Evolutionary conservation across 2,113 vertebrate genomes (phyloP).

Genomic region (Campylorhamphus procurvoides): DNA sequence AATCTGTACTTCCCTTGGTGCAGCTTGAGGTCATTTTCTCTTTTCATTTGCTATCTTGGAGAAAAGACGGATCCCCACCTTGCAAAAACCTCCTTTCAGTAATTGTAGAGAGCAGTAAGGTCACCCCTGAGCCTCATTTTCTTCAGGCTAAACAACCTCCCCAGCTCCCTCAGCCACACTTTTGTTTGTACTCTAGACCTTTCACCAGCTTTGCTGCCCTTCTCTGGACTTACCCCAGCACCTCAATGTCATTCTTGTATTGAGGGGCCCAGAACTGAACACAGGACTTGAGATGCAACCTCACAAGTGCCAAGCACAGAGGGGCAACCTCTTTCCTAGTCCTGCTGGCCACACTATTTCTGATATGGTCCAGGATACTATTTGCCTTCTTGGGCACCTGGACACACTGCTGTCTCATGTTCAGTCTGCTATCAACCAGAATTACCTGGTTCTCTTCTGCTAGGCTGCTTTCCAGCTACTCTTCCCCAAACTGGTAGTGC

Average conservation of each 20-base stretch:
- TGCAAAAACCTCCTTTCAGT: neutral
- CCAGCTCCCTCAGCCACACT: neutral
- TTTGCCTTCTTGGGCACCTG: neutral
- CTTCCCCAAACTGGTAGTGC: neutral
- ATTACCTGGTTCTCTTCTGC: neutral
- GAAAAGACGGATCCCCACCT: neutral
- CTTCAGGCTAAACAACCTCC: neutral
- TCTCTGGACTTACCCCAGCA: neutral
- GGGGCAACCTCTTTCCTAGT: neutral
- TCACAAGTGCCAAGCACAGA: neutral
- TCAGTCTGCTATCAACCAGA: rapidly evolving
- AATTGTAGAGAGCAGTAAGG: neutral
- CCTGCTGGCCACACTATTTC: neutral
- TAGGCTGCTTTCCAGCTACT: neutral
- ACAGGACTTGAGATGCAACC: too few species aligned
- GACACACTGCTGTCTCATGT: neutral
- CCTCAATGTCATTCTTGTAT: neutral
- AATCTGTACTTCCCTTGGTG: neutral
- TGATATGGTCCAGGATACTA: neutral
- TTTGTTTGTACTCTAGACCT: neutral
- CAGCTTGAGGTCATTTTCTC: neutral
- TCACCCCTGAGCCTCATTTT: neutral
- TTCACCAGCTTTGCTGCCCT: neutral
- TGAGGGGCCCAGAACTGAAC: neutral
- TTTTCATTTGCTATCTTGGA: neutral